These are phyloP conservation scores for Anthopleura xanthogrammica DNA, from an alignment of 92 coral and sea anemone genomes.

Conservation along the genomic window DNA sequence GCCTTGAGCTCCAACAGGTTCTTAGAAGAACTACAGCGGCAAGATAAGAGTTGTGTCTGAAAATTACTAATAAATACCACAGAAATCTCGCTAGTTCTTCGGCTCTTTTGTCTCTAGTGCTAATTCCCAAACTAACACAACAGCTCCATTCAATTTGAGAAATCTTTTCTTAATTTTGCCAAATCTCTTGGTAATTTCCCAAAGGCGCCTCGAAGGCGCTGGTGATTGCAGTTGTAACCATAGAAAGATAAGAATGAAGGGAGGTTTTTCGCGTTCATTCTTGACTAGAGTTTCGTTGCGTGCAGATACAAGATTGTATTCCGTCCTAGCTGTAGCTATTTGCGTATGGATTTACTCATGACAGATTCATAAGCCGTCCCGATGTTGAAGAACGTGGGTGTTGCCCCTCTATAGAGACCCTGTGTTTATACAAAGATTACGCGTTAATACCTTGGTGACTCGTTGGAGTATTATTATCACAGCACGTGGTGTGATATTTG, in stretches of 20 bases:
- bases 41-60: neutral
- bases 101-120: conserved; percentile 22
- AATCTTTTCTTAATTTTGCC: conserved; percentile 21
- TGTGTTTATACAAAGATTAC: conserved; percentile 2
- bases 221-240: neutral
- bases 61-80: neutral
- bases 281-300: neutral
- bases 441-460: neutral
- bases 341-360: neutral
- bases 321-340: neutral
- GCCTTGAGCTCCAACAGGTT: neutral
- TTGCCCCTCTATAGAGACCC: neutral
- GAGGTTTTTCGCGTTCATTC: neutral
- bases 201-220: conserved; percentile 30
- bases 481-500: neutral
- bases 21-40: too few relatives aligned
- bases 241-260: neutral
- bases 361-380: conserved; percentile 4
- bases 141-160: conserved; percentile 15
- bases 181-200: conserved; percentile 24
- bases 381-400: neutral
- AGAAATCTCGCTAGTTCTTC: conserved; percentile 7
- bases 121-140: conserved; percentile 28
- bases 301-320: neutral
- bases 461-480: neutral